Percentiles rank a stretch among this genome's conserved stretches.
Evolutionary conservation across 2,797 vertebrate genomes (phyloP).

Genomic region (Poeciliopsis presidionis): DNA sequence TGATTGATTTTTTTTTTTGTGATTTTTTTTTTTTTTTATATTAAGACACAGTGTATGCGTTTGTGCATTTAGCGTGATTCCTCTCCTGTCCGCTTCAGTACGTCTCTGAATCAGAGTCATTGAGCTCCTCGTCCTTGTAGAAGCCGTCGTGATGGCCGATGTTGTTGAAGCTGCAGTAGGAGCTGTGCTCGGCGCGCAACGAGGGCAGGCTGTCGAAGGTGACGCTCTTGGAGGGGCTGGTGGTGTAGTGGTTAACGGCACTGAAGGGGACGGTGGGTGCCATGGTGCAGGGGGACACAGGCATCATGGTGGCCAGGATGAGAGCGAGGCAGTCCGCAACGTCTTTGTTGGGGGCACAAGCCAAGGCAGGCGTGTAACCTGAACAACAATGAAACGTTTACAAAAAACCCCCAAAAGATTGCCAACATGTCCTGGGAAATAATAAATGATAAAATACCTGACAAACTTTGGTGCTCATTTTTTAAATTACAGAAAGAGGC

Average conservation of each 20-base stretch:
- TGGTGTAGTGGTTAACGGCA: constrained; percentile 95
- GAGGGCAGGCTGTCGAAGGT: constrained; percentile 93
- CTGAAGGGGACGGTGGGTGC: constrained; percentile 90
- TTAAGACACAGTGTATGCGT: constrained; percentile 80
- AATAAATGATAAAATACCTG: neutral
- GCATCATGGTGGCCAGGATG: constrained; percentile 99
- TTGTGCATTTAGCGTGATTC: constrained; percentile 43
- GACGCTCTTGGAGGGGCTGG: constrained; percentile 92
- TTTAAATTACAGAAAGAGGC: neutral
- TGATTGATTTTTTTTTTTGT: neutral
- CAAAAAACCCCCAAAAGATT: neutral
- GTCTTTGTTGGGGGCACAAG: constrained; percentile 97
- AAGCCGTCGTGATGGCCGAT: constrained; percentile 90
- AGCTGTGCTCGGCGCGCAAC: constrained; percentile 88
- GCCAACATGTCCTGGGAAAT: neutral
- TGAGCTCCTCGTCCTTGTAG: constrained; percentile 94
- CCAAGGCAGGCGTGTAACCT: constrained; percentile 98
- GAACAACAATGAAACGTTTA: constrained; percentile 20
- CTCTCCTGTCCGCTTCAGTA: constrained; percentile 80
- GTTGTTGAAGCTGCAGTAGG: constrained; percentile 97
- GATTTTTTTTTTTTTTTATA: constrained; percentile 15
- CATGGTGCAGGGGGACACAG: constrained; percentile 89
- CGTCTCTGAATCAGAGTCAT: constrained; percentile 97
- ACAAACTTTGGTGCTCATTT: neutral
- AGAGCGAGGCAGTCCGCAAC: constrained; percentile 97